Conservation (phyloP, 2,797 vertebrate species). For the Aplochiton taeniatus region DNA sequence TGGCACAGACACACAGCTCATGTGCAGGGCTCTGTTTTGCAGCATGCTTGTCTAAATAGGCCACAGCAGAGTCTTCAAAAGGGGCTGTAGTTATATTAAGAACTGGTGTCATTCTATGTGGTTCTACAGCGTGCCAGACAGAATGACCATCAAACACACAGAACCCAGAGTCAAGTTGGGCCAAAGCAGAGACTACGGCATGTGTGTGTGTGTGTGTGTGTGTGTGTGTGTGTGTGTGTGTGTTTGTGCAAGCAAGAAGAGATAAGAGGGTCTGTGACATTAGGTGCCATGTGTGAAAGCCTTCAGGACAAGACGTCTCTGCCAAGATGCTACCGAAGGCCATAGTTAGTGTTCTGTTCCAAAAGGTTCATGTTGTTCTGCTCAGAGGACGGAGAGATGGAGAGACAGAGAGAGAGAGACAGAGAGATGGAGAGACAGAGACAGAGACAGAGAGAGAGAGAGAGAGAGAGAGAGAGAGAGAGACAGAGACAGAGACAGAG, state of each 20-base stretch:
- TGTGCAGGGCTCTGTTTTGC: background rate
- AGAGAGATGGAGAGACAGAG: too few relatives aligned
- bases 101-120: conserved; percentile 30
- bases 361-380: too few relatives aligned
- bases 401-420: background rate
- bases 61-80: background rate
- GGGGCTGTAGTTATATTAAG: conserved; percentile 34
- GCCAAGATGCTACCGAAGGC: too few relatives aligned
- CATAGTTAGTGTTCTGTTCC: too few relatives aligned
- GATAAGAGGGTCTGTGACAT: too few relatives aligned
- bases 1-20: background rate
- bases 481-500: background rate
- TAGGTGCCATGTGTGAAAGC: too few relatives aligned
- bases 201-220: conserved; percentile 17
- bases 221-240: conserved; percentile 11
- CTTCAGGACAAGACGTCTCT: too few relatives aligned
- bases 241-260: background rate
- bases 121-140: conserved; percentile 38
- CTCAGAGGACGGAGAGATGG: background rate
- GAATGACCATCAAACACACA: conserved; percentile 36
- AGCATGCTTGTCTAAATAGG: conserved; percentile 3
- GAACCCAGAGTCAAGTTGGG: too few relatives aligned
- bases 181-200: conserved; percentile 27
- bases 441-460: background rate
- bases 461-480: background rate